These are phyloP conservation scores for Glossophaga mutica DNA, from an alignment of 2,797 vertebrate species.

Conservation along the genomic window DNA sequence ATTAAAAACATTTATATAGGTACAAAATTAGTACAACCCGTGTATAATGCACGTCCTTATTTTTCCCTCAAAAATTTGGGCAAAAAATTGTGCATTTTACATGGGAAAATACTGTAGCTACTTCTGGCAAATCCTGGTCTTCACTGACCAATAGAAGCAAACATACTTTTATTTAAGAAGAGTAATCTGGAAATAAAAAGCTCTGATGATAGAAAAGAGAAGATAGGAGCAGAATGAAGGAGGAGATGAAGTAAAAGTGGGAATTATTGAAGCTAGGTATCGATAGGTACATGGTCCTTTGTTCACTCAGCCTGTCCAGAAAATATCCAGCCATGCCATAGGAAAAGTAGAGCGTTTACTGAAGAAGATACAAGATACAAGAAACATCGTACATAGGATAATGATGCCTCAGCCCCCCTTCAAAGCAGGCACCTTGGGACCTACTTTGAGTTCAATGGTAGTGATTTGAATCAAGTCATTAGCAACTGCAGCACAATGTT, in stretches of 20 bases:
- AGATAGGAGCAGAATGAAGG: not conserved
- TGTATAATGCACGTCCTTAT: too few relatives aligned
- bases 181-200: not conserved
- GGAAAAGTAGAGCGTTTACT: not conserved
- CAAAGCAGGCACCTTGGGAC: not conserved
- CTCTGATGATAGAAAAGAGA: not conserved
- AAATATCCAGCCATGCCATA: fast-evolving
- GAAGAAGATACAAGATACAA: not conserved
- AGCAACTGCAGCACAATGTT: too few relatives aligned
- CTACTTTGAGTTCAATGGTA: not conserved
- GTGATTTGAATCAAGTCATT: not conserved
- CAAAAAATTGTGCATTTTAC: too few relatives aligned
- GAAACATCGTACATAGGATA: not conserved
- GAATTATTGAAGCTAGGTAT: not conserved
- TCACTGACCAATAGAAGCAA: not conserved
- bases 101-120: not conserved
- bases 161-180: not conserved
- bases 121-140: not conserved
- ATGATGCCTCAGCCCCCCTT: not conserved
- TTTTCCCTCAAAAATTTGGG: too few relatives aligned
- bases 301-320: not conserved
- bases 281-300: not conserved
- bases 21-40: too few relatives aligned
- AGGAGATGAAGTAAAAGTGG: not conserved
- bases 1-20: too few relatives aligned